Base-by-base conservation (phyloP, 2,797 vertebrate species). In the Parauchenoglanis ngamensis region DNA sequence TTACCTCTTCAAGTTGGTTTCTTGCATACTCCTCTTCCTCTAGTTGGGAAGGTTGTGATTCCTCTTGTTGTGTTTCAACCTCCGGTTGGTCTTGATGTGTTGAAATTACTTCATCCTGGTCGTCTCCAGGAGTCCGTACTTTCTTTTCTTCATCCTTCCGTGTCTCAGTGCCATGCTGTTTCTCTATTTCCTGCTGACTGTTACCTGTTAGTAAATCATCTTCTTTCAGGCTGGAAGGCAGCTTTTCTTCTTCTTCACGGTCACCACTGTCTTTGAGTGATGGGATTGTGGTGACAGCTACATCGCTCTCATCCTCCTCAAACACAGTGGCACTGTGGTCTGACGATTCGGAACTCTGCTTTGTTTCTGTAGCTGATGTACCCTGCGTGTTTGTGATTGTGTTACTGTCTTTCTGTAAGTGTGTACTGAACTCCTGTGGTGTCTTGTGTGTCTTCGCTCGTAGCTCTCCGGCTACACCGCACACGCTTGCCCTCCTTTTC, bases 401-500 rank as follows among this genome's bases (percentile, higher is more conserved):
- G 59, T 49, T 81, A 17, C 11, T 1, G 4, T 86, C 85, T 85
- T 84, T 90, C 19, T 76, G 49, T 63, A 73, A 79, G 4, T 44
- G 35, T n/a, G 21, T 21, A 12, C 40, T 44, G 7, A 76, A 52
- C 7, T 92, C 73, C 17, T 49, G 81, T 84, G 90, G 12, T 0
- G 83, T 85, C 17, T 82, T 76, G 77, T 88, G 78, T 19, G 23
- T 70, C 88, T 87, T 2, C 0, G 1, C 28, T 89, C 79, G 4
- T 10, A 90, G 35, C 85, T 89, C 90, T 17, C 76, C 89, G 23
- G 84, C 57, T 70, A 86, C 84, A 88, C 91, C 77, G 89, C 92
- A 57, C 70, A 92, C 70, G 72, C 49, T 92, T 90, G 1, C 94
- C 93, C 86, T 94, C 91, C 84, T 95, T 92, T 87, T 92, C 81